A percentile compares a stretch with the other conserved stretches of the same genome.
These are phyloP conservation scores for Todus mexicanus DNA, from an alignment of 2,797 vertebrate species.

Conservation along the genomic window DNA sequence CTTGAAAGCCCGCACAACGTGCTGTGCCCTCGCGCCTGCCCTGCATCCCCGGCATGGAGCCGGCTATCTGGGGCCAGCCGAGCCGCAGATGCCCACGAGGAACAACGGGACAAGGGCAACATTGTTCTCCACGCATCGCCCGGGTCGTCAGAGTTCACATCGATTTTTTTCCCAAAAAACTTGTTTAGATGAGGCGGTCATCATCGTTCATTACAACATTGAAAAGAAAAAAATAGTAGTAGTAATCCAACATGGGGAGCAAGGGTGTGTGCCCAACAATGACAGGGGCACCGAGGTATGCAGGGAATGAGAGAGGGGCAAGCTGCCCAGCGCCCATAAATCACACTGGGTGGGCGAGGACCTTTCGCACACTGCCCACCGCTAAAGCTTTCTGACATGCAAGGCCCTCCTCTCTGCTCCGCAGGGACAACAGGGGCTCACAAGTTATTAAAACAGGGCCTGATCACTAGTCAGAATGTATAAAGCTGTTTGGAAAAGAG, in stretches of 20 bases:
- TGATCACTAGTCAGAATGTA: neutral
- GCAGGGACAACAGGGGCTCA: neutral
- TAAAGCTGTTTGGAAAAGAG: neutral
- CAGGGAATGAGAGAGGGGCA: constrained; percentile 62
- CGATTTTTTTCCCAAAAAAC: neutral
- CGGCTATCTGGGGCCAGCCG: accelerated
- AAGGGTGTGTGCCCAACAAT: neutral
- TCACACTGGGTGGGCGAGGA: neutral
- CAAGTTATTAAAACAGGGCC: neutral
- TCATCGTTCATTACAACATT: constrained; percentile 4
- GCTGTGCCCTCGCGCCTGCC: accelerated
- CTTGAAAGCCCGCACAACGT: neutral
- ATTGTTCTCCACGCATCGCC: constrained; percentile 14
- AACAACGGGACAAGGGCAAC: constrained; percentile 22
- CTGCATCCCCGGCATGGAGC: neutral
- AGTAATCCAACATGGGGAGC: neutral
- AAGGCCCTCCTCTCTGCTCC: neutral
- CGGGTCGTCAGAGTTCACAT: neutral
- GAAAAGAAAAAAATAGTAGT: neutral
- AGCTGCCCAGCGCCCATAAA: constrained; percentile 4
- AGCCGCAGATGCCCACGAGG: neutral
- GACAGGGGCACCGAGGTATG: constrained; percentile 54
- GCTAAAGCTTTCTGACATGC: neutral
- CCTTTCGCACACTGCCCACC: constrained; percentile 40
- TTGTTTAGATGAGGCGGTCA: constrained; percentile 9